Conservation (phyloP, 1,140 invertebrate species). For the Melitaea cinxia region DNA sequence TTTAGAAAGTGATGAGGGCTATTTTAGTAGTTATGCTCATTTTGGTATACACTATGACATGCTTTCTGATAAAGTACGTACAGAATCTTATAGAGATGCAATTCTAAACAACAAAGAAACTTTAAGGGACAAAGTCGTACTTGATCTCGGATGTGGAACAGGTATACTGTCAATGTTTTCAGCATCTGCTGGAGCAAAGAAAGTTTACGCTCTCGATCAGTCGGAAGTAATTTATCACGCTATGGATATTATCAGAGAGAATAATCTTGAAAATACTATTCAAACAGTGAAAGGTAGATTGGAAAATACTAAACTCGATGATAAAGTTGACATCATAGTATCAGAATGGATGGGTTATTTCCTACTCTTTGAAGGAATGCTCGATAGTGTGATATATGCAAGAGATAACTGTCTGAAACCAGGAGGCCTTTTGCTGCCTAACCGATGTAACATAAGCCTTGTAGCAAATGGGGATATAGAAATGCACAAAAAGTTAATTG, state of each 20-base stretch:
- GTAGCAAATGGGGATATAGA: constrained; percentile 93
- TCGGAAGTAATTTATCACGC: constrained; percentile 92
- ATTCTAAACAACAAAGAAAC: constrained; percentile 90
- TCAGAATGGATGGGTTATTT: constrained; percentile 99
- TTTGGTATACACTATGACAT: constrained; percentile 99
- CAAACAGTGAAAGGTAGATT: constrained; percentile 90
- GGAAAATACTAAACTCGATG: constrained; percentile 93
- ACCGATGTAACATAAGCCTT: constrained; percentile 94
- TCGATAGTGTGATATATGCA: constrained; percentile 95
- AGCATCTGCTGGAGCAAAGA: constrained; percentile 94
- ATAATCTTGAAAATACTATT: constrained; percentile 84
- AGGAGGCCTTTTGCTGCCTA: constrained; percentile 91
- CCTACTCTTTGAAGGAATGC: constrained; percentile 98
- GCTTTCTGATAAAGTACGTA: constrained; percentile 95
- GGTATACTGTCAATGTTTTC: constrained; percentile 98
- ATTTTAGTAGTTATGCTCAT: constrained; percentile 98
- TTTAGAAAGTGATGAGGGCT: constrained; percentile 86
- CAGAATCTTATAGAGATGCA: constrained; percentile 96
- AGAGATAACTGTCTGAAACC: constrained; percentile 93
- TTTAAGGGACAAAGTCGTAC: constrained; percentile 90
- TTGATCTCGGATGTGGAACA: constrained; percentile 96
- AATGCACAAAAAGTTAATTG: constrained; percentile 87
- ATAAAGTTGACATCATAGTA: constrained; percentile 97
- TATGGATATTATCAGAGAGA: constrained; percentile 90
- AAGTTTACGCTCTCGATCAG: constrained; percentile 96